Conservation (phyloP, 1,140 invertebrate genomes). For the Zaprionus davidi region DNA sequence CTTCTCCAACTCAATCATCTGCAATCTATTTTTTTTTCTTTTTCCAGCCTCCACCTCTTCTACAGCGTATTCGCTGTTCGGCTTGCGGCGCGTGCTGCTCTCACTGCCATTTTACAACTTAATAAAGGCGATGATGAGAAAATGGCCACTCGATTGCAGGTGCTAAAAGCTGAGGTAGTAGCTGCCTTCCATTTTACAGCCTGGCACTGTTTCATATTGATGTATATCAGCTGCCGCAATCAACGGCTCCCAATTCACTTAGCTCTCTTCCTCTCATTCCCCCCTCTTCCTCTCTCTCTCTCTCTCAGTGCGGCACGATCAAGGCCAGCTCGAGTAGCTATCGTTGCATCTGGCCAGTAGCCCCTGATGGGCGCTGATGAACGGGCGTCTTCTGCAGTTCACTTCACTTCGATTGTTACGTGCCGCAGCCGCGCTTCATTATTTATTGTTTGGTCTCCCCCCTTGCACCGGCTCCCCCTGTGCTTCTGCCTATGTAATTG, state of each 20-base stretch:
- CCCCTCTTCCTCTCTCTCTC: neutral
- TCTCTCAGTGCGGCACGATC: slow-evolving; percentile 44
- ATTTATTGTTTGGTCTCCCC: slow-evolving; percentile 43
- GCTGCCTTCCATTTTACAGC: slow-evolving; percentile 43
- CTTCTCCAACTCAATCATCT: neutral
- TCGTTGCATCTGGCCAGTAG: slow-evolving; percentile 23
- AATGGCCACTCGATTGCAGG: slow-evolving; percentile 52
- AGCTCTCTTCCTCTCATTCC: neutral
- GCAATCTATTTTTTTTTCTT: neutral
- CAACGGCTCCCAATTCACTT: slow-evolving; percentile 40
- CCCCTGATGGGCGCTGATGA: slow-evolving; percentile 48
- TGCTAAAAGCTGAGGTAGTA: slow-evolving; percentile 48
- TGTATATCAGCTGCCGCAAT: slow-evolving; percentile 50
- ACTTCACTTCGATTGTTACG: slow-evolving; percentile 48
- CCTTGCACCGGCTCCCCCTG: neutral
- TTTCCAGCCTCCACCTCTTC: neutral
- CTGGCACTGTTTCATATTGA: slow-evolving; percentile 41
- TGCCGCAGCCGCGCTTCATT: slow-evolving; percentile 47
- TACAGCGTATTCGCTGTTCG: slow-evolving; percentile 17
- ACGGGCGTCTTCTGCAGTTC: slow-evolving; percentile 39
- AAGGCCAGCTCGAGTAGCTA: slow-evolving; percentile 27
- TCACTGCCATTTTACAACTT: slow-evolving; percentile 49
- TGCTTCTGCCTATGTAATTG: slow-evolving; percentile 42
- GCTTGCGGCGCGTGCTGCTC: slow-evolving; percentile 13
- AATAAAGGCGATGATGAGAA: slow-evolving; percentile 38